Evolutionary conservation across 2,113 vertebrate genomes (phyloP).

Genomic region (Chloroceryle aenea): DNA sequence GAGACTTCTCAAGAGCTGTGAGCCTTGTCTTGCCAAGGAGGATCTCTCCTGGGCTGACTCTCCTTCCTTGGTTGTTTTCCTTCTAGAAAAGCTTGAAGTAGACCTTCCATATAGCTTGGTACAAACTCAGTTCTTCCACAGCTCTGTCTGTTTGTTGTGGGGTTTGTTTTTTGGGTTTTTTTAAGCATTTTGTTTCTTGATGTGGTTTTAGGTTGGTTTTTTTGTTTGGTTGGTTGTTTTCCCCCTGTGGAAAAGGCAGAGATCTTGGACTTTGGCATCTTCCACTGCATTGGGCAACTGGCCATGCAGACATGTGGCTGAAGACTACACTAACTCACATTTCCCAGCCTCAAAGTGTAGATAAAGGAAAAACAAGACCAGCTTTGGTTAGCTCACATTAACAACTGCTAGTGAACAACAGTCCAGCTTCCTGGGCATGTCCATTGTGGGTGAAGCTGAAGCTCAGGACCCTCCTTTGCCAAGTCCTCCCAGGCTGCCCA

Average conservation of each 20-base stretch:
- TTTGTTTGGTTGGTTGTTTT: neutral
- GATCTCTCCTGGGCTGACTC: neutral
- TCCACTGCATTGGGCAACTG: neutral
- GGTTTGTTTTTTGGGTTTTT: no score
- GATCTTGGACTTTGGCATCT: neutral
- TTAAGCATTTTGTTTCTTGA: no score
- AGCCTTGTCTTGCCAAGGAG: neutral
- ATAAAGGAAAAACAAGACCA: neutral
- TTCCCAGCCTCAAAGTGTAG: neutral
- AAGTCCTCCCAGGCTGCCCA: neutral
- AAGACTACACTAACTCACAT: neutral
- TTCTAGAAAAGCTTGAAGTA: neutral
- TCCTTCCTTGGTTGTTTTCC: neutral
- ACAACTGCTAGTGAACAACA: neutral
- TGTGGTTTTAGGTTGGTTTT: neutral
- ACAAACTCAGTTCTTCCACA: neutral
- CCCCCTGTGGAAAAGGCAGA: neutral
- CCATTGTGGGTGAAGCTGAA: neutral
- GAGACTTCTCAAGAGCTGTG: rapidly evolving
- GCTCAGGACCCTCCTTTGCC: rapidly evolving
- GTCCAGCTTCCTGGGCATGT: neutral
- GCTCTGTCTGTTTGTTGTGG: neutral
- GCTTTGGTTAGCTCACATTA: neutral
- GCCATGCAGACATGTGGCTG: rapidly evolving
- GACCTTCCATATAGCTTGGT: neutral